phyloP scores from a whole-genome alignment of 2,888 invertebrate species.

The Dynastes hyllus region DNA sequence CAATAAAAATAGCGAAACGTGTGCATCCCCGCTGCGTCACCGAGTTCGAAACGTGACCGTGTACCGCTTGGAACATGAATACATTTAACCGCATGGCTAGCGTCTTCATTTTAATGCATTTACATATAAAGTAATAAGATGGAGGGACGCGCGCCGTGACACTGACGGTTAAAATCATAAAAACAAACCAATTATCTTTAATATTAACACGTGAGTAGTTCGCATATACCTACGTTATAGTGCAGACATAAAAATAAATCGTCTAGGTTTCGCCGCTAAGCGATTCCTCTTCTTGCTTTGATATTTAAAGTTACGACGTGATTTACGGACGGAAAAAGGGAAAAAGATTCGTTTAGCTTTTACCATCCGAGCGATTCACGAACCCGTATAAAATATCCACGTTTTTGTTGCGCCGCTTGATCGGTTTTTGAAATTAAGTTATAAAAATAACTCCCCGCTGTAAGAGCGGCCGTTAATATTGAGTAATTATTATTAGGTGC shows the following conservation, averaged over 20 bases:
- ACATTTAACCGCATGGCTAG: slow-evolving; percentile 54
- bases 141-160: slow-evolving; percentile 30
- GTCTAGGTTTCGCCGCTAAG: slow-evolving; percentile 50
- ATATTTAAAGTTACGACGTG: slow-evolving; percentile 11
- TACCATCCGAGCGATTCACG: not conserved
- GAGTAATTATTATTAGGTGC: slow-evolving; percentile 10
- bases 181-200: slow-evolving; percentile 56
- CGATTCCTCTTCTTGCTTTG: slow-evolving; percentile 47
- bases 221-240: slow-evolving; percentile 50
- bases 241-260: slow-evolving; percentile 53
- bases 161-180: slow-evolving; percentile 49
- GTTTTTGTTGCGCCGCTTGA: not conserved
- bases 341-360: not conserved
- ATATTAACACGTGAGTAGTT: slow-evolving; percentile 56
- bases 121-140: slow-evolving; percentile 44
- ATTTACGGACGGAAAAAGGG: slow-evolving; percentile 18
- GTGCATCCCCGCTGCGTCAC: slow-evolving; percentile 57
- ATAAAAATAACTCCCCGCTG: slow-evolving; percentile 24
- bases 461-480: slow-evolving; percentile 13
- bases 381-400: not conserved
- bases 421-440: slow-evolving; percentile 28
- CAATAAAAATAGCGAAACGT: slow-evolving; percentile 55
- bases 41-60: slow-evolving; percentile 59
- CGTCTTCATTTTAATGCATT: slow-evolving; percentile 47
- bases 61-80: slow-evolving; percentile 54